Percentiles rank a stretch among this genome's conserved stretches.
These are phyloP conservation scores for Lycorma delicatula DNA, from an alignment of 1,140 invertebrate species.

Conservation along the genomic window DNA sequence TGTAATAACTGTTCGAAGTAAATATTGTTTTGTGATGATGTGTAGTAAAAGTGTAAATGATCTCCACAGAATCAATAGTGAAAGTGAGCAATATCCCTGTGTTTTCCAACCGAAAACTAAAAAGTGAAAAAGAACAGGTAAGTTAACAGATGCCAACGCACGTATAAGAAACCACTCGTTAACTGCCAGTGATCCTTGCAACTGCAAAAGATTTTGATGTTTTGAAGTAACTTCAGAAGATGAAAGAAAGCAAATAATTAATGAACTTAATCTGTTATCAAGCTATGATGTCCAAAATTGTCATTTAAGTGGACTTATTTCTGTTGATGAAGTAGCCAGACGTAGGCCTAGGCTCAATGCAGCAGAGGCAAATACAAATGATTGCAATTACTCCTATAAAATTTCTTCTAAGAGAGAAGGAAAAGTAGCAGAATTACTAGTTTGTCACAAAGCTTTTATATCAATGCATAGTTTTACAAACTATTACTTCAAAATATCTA, in stretches of 20 bases:
- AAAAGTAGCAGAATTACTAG: background rate
- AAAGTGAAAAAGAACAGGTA: slow-evolving; percentile 1
- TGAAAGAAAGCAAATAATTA: slow-evolving; percentile 1
- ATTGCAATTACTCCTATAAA: slow-evolving; percentile 2
- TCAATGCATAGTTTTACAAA: background rate
- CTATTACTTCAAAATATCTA: background rate
- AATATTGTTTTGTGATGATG: too few relatives aligned
- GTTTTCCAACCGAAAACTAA: background rate
- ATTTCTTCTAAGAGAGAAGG: background rate
- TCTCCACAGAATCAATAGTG: too few relatives aligned
- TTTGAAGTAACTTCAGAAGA: slow-evolving; percentile 13
- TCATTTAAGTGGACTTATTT: slow-evolving; percentile 11
- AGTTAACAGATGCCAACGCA: background rate
- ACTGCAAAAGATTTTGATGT: slow-evolving; percentile 17
- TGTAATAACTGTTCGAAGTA: too few relatives aligned
- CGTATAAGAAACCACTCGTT: slow-evolving; percentile 5
- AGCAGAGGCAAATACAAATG: background rate
- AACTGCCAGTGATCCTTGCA: slow-evolving; percentile 6
- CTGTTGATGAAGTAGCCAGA: background rate
- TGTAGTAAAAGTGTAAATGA: too few relatives aligned
- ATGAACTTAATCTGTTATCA: slow-evolving; percentile 1
- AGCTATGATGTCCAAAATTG: slow-evolving; percentile 3
- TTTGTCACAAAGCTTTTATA: slow-evolving; percentile 8
- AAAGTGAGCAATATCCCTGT: background rate
- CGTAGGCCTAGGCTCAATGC: slow-evolving; percentile 1